Evolutionary conservation across 2,888 invertebrate genomes (phyloP).

Genomic region (Epistrophe grossulariae): DNA sequence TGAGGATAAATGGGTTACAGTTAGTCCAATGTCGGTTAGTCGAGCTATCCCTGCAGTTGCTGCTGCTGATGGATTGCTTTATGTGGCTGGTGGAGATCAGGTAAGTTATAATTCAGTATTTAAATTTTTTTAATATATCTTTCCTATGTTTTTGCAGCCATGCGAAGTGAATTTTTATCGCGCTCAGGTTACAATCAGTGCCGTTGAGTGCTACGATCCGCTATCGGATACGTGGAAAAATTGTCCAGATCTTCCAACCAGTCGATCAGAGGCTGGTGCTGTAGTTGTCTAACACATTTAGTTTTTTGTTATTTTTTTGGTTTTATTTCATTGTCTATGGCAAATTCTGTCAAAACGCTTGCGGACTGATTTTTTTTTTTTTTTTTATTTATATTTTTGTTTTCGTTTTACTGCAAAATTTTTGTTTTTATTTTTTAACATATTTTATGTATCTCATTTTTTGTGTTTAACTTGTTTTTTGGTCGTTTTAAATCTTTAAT

Average conservation of each 20-base stretch:
- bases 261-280: slow-evolving; percentile 94
- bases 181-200: slow-evolving; percentile 92
- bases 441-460: slow-evolving; percentile 13
- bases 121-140: neutral
- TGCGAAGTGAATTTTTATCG: slow-evolving; percentile 93
- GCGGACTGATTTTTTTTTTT: slow-evolving; percentile 50
- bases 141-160: slow-evolving; percentile 82
- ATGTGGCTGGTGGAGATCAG: slow-evolving; percentile 94
- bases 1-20: slow-evolving; percentile 89
- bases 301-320: slow-evolving; percentile 35
- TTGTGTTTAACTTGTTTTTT: slow-evolving; percentile 6
- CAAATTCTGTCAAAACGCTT: slow-evolving; percentile 45
- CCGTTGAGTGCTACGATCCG: slow-evolving; percentile 94
- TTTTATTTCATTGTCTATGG: slow-evolving; percentile 50
- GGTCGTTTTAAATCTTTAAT: slow-evolving; percentile 7
- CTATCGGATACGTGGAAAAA: slow-evolving; percentile 90
- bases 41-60: slow-evolving; percentile 94
- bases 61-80: slow-evolving; percentile 91
- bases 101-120: slow-evolving; percentile 73
- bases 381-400: neutral
- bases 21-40: slow-evolving; percentile 89
- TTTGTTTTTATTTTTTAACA: neutral
- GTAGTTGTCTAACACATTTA: slow-evolving; percentile 88
- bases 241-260: slow-evolving; percentile 91
- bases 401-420: slow-evolving; percentile 24